Percentiles rank a stretch among this genome's conserved stretches.
phyloP scores from a whole-genome alignment of 1,140 invertebrate genomes.

The Ceratosolen solmsi region DNA sequence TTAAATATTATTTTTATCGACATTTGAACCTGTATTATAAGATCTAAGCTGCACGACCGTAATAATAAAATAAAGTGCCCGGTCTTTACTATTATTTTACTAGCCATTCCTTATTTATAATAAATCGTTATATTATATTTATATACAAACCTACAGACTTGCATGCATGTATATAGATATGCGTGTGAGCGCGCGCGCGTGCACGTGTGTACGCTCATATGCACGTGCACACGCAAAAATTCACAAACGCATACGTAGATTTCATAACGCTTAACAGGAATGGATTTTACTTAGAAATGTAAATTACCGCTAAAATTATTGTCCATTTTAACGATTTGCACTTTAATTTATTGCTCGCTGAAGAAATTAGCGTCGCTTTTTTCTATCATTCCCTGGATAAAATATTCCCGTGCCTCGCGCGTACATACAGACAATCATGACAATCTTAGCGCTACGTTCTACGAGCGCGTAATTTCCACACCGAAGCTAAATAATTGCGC shows the following conservation, averaged over 20 bases:
- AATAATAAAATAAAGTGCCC: background rate
- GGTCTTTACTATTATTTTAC: background rate
- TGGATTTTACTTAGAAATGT: background rate
- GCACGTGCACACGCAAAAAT: background rate
- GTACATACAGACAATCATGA: background rate
- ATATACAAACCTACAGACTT: background rate
- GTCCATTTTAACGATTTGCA: background rate
- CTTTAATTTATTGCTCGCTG: background rate
- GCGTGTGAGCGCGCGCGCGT: background rate
- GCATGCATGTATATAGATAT: background rate
- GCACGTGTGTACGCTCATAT: background rate
- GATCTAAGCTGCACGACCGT: background rate
- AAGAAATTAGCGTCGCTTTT: background rate
- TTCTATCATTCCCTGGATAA: background rate
- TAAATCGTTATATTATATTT: background rate
- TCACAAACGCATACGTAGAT: background rate
- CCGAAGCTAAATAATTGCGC: background rate
- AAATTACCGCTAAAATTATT: background rate
- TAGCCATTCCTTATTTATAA: conserved; percentile 6
- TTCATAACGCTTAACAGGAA: background rate
- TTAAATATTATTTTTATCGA: background rate
- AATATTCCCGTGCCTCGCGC: background rate
- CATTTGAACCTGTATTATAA: background rate
- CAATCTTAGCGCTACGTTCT: background rate
- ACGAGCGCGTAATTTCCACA: background rate